Evolutionary conservation across 2,797 vertebrate species (phyloP).

Genomic region (Scolopax bukidnonensis): DNA sequence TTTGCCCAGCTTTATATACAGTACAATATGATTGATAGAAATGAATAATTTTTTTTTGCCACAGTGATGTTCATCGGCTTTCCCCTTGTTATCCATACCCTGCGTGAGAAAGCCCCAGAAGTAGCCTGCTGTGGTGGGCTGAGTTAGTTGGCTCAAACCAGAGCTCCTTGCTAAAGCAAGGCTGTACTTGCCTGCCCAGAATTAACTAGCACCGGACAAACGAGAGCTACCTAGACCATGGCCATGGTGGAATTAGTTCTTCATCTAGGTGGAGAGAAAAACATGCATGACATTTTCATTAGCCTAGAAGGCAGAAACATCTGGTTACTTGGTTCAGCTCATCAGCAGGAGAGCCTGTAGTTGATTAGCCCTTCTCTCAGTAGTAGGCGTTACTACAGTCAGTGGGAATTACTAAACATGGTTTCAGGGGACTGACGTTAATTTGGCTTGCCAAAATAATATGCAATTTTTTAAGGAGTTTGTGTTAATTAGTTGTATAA

Average conservation of each 20-base stretch:
- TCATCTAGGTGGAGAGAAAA: conserved; percentile 47
- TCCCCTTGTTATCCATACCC: not conserved
- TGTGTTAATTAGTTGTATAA: conserved; percentile 75
- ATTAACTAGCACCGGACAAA: not conserved
- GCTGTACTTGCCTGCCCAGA: not conserved
- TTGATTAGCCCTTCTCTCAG: conserved; percentile 65
- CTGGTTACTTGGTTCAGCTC: conserved; percentile 55
- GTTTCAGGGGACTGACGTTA: conserved; percentile 58
- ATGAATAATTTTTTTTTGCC: not conserved
- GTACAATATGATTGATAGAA: not conserved
- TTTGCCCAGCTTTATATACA: conserved; percentile 53
- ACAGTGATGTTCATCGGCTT: not conserved
- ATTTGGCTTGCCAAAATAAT: conserved; percentile 74
- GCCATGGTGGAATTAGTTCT: conserved; percentile 49
- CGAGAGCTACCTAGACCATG: conserved; percentile 12
- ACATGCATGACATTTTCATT: conserved; percentile 62
- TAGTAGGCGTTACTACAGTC: conserved; percentile 54
- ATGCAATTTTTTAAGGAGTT: conserved; percentile 71
- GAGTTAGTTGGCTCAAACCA: not conserved
- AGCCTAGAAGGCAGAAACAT: conserved; percentile 65
- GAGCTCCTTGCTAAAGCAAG: not conserved
- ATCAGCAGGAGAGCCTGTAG: conserved; percentile 60
- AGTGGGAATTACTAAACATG: conserved; percentile 60
- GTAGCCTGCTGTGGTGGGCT: not conserved
- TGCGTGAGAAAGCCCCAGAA: not conserved